Base-by-base conservation (phyloP, 2,888 invertebrate genomes). In the Smittia sp. region DNA sequence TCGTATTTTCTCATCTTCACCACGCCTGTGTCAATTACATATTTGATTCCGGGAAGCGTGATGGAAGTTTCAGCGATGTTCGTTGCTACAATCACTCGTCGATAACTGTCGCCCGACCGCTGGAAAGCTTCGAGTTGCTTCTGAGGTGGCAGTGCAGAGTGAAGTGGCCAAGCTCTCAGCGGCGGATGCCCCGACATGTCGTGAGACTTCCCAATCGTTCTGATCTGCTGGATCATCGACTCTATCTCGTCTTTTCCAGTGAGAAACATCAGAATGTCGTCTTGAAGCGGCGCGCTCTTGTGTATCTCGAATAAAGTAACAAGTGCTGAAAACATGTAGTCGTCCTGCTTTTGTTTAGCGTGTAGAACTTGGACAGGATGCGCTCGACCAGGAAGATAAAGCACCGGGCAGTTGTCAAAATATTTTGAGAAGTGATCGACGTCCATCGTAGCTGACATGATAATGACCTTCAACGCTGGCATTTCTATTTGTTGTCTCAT, bases 31-130 rank as follows among this genome's bases (percentile, higher is more conserved):
- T 98, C 98, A 74, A 98, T 90, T 9, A 98, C 94, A 83, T 89
- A 92, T 78, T 91, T 91, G 76, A 98, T 92, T 72, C 94, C 92
- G 74, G 91, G 91, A 77, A 99, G 98, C 0, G 98, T 99, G 27
- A 99, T 88, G 1, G 98, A 98, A 0, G 98, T 96, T 84, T 99
- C 99, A 0, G 99, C 98, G 76, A 99, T 94, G 81, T 99, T 99
- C 32, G 99, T 99, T 4, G 97, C 91, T 67, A 99, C 85, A 27
- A 99, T 90, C 24, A 98, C 89, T 84, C 98, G 99, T 73, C 98
- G 86, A 18, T 88, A 88, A 74, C 90, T 90, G 1, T 86, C 82
- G 1, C 91, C 89, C 1, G 90, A 85, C 0, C 87, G 86, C 75
- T 88, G 85, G 85, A 97, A 97, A 20, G 94, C 95, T 79, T 90